phyloP scores from a whole-genome alignment of 2,888 invertebrate species.

The Tuta absoluta region DNA sequence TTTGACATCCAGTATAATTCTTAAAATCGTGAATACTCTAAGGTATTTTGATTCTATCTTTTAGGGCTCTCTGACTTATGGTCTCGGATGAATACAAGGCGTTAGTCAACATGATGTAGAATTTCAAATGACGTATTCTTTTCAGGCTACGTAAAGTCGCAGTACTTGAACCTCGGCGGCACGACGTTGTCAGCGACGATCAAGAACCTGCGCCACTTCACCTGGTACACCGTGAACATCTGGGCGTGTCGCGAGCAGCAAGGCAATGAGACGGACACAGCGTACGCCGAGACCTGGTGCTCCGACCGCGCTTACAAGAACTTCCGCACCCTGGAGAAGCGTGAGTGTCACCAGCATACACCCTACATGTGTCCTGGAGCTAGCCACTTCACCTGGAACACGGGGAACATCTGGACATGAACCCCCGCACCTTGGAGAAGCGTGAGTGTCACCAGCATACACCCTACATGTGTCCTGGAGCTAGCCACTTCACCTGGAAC shows the following conservation, averaged over 20 bases:
- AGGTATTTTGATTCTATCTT: too few species aligned
- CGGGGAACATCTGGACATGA: constrained; percentile 83
- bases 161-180: constrained; percentile 78
- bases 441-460: constrained; percentile 44
- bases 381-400: constrained; percentile 89
- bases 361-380: too few species aligned
- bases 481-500: constrained; percentile 88
- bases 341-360: constrained; percentile 43
- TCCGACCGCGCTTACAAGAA: constrained; percentile 63
- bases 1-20: too few species aligned
- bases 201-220: constrained; percentile 86
- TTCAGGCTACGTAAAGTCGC: constrained; percentile 61
- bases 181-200: constrained; percentile 55
- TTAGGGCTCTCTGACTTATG: too few species aligned
- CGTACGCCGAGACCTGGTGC: constrained; percentile 74
- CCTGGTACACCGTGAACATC: constrained; percentile 87
- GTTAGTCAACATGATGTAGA: too few species aligned
- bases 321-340: constrained; percentile 62
- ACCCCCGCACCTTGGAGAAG: constrained; percentile 63
- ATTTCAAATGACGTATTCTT: too few species aligned
- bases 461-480: too few species aligned
- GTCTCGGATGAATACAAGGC: too few species aligned
- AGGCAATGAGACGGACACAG: constrained; percentile 72
- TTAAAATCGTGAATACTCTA: too few species aligned
- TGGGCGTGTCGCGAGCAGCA: constrained; percentile 88